Percentiles rank a stretch among this genome's conserved stretches.
phyloP scores from a whole-genome alignment of 1,140 invertebrate species.

The Drosophila bocki region DNA sequence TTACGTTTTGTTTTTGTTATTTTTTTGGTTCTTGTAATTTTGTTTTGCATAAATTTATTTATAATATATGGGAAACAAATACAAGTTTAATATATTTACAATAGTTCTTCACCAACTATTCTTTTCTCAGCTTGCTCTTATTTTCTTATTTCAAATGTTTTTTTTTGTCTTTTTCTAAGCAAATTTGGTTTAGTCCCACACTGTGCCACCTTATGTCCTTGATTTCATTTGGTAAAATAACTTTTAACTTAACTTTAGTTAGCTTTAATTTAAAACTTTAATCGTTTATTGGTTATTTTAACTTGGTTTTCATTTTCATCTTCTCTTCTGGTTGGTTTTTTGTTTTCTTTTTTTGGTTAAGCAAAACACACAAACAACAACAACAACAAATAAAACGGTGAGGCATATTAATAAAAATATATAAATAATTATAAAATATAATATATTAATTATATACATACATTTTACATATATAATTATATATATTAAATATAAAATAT shows the following conservation, averaged over 20 bases:
- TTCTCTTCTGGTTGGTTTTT: slow-evolving; percentile 2
- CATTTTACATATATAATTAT: too few species aligned
- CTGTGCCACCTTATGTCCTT: slow-evolving; percentile 15
- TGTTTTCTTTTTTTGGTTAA: slow-evolving; percentile 54
- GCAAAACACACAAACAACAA: slow-evolving; percentile 37
- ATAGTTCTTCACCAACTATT: slow-evolving; percentile 45
- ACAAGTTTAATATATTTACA: slow-evolving; percentile 80
- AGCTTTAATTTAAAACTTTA: slow-evolving; percentile 6
- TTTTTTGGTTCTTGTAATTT: slow-evolving; percentile 33
- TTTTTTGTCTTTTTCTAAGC: slow-evolving; percentile 40
- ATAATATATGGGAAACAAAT: slow-evolving; percentile 63
- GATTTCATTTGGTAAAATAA: slow-evolving; percentile 35
- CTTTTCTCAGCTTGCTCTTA: not conserved
- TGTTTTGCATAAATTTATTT: slow-evolving; percentile 62
- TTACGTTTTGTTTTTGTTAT: too few species aligned
- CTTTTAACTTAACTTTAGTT: slow-evolving; percentile 30
- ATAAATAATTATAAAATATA: too few species aligned
- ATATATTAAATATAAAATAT: too few species aligned
- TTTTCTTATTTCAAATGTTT: slow-evolving; percentile 2
- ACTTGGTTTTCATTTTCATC: slow-evolving; percentile 21
- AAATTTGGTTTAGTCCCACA: slow-evolving; percentile 43
- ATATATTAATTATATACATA: too few species aligned
- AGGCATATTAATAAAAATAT: not conserved
- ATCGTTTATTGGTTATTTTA: slow-evolving; percentile 24
- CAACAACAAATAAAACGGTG: slow-evolving; percentile 33